Evolutionary conservation across 2,113 vertebrate genomes (phyloP), one percentile per base, ranked within the genome.

Genomic region (Merops nubicus): DNA sequence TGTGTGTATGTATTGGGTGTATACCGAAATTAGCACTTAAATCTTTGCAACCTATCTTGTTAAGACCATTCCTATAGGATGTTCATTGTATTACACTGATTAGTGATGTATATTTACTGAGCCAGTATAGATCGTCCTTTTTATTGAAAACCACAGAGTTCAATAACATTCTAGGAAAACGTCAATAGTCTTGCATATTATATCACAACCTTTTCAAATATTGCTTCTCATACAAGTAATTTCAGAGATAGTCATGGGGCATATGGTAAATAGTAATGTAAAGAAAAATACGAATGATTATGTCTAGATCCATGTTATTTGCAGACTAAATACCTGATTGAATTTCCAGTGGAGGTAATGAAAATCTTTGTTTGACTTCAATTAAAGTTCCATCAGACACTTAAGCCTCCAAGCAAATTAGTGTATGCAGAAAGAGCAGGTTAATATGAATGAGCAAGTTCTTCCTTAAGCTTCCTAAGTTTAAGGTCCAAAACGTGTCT

Each of bases 341-440:
- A 91, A 92, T 89, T 92, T 89, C 38, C 36, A 56, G 1, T 34
- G 25, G 50, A 60, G 17, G 28, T 81, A 87, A 84, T 78, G 56
- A 82, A 87, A 85, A 45, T 73, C 50, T 92, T 87, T 94, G 60
- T 90, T 95, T 96, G 76, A 81, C 16, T 96, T 92, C 72, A 84
- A 28, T 74, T 88, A 73, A 85, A 31, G 33, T 70, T 95, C 81
- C 12, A 2, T 72, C 40, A 85, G 59, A 48, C 6, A 70, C 14
- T 82, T 28, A 85, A 72, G 47, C 38, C 8, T 81, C 19, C 34
- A 75, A 62, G 21, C 31, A 92, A 92, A 81, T 79, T 79, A 88
- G 56, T 31, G 15, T 36, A 11, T 7, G 20, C 54, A 43, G 17
- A 62, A 84, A 34, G 67, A 86, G 43, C 48, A 47, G 12, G 48